A percentile compares a stretch with the other conserved stretches of the same genome.
Conservation (phyloP, 2,113 vertebrate genomes). For the Saguinus imperator region DNA sequence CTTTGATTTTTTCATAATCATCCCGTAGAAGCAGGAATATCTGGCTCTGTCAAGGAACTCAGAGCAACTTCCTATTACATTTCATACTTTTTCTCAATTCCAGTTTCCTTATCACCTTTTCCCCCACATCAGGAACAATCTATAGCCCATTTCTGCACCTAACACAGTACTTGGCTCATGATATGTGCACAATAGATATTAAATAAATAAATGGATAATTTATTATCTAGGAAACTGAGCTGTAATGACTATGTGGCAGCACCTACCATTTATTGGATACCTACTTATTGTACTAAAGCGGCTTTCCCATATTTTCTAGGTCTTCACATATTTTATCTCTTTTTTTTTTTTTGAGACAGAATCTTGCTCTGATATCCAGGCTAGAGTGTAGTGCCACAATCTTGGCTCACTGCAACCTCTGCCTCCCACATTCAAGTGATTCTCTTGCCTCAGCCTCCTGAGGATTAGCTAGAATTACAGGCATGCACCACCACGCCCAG, state of each 20-base stretch:
- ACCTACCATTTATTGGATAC: not conserved
- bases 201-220: not conserved
- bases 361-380: too few species aligned
- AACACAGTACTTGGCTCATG: not conserved
- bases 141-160: not conserved
- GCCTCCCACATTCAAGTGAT: too few species aligned
- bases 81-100: not conserved
- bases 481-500: too few species aligned
- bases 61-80: not conserved
- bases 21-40: not conserved
- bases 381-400: too few species aligned
- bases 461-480: too few species aligned
- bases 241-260: not conserved
- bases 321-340: not conserved
- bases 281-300: not conserved
- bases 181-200: not conserved
- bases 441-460: too few species aligned
- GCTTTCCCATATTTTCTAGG: not conserved
- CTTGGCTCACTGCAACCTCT: too few species aligned
- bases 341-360: not conserved
- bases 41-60: not conserved
- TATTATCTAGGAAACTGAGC: not conserved
- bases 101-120: not conserved
- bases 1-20: not conserved
- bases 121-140: not conserved